Conservation (phyloP, 2,797 vertebrate genomes). For the Thripadectes ignobilis region DNA sequence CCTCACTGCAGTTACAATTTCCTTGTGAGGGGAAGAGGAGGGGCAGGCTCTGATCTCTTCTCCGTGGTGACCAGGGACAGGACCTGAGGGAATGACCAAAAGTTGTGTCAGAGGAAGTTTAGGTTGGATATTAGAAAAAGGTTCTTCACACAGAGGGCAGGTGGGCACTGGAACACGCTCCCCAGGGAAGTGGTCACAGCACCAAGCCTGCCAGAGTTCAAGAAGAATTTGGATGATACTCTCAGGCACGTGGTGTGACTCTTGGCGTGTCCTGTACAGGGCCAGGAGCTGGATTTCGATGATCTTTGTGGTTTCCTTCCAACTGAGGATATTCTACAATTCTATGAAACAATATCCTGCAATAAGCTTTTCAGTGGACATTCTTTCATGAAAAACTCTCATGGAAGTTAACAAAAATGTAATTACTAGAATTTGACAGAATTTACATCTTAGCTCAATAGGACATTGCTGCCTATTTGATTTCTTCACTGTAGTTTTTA, state of each 20-base stretch:
- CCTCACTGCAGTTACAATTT: not conserved
- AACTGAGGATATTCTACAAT: not conserved
- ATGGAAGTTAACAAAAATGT: not conserved
- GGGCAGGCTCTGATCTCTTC: not conserved
- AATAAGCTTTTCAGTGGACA: not conserved
- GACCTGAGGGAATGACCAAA: rapidly evolving
- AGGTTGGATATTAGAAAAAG: rapidly evolving
- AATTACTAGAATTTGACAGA: not conserved
- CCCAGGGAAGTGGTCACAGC: not conserved
- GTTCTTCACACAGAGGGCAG: rapidly evolving
- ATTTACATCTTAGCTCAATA: not conserved
- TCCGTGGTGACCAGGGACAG: not conserved
- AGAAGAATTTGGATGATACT: rapidly evolving
- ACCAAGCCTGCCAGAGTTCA: not conserved
- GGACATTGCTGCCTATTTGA: not conserved
- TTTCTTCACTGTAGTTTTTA: not conserved
- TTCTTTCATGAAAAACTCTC: not conserved
- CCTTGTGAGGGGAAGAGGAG: rapidly evolving
- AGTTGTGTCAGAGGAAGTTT: rapidly evolving
- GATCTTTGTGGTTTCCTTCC: not conserved
- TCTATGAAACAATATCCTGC: not conserved
- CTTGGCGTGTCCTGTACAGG: not conserved
- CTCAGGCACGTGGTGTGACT: not conserved
- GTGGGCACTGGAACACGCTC: not conserved
- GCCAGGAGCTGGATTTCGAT: not conserved